Evolutionary conservation across 2,797 vertebrate genomes (phyloP), one percentile per base, ranked within the genome.

Genomic region (Syngnathus rostellatus): DNA sequence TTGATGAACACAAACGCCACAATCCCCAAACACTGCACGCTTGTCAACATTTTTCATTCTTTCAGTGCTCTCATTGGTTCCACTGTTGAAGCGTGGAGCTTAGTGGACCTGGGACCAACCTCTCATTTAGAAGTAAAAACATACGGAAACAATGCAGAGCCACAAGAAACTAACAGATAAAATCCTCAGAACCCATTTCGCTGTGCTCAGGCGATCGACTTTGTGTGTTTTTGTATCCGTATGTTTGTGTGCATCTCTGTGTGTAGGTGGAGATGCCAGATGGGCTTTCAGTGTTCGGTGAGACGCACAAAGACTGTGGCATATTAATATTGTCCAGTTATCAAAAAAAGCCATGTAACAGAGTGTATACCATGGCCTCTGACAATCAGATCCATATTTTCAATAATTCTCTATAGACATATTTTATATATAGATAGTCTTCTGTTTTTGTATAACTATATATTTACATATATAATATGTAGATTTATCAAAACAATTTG

Each of bases 341-440:
- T 86, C 76, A 85, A 88, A 84, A 88, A 86, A 63, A 85, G 86
- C 86, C 81, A 81, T 79, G 48, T 83, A 91, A 94, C 88, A 91
- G 84, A 92, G 92, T 87, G 89, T 90, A 92, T 89, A 87, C 89
- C 90, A 93, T 92, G 88, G 91, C 83, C 86, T 86, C 89, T 88
- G 92, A 94, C 92, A 88, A 90, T 93, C 89, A 91, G 92, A 92
- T 85, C 90, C 90, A 92, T 94, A 89, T 90, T 85, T 89, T 93
- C 91, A 88, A 89, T 86, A 85, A 84, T 73, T 86, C 75, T 89
- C 85, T 85, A 88, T 86, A 86, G 75, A 81, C 74, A 69, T 88
- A 81, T 89, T 88, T 11, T 61, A 10, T 61, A 19, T 39, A 11
- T 21, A 19, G 87, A 71, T 81, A 84, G 85, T 5, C 19, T 11